Conservation (phyloP, 1,140 invertebrate genomes). For the Arctopsyche grandis region DNA sequence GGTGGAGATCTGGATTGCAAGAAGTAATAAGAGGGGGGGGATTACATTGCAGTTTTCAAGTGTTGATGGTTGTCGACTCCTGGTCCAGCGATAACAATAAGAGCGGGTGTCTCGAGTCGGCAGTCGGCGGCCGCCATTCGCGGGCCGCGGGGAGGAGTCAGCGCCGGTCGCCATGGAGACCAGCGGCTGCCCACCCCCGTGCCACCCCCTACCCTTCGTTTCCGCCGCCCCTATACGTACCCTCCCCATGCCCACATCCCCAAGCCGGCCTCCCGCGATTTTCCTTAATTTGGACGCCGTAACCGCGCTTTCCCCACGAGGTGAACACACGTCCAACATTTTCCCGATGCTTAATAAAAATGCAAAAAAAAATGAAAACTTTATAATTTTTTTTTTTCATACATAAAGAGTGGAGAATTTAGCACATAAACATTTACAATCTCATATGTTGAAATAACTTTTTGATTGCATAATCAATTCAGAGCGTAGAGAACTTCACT, state of each 20-base stretch:
- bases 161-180: conserved; percentile 47
- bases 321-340: no score
- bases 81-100: conserved; percentile 36
- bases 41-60: neutral
- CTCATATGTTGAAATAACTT: no score
- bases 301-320: neutral
- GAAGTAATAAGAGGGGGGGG: neutral
- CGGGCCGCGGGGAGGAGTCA: conserved; percentile 40
- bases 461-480: no score
- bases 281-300: conserved; percentile 3
- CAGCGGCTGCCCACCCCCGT: conserved; percentile 26
- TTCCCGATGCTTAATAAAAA: no score
- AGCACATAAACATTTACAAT: no score
- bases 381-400: no score
- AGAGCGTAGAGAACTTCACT: no score
- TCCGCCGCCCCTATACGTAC: neutral
- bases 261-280: neutral
- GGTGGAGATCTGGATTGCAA: neutral
- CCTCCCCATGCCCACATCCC: neutral
- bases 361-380: no score
- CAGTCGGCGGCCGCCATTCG: conserved; percentile 37
- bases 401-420: no score
- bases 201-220: neutral
- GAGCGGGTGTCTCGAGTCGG: conserved; percentile 31
- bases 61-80: neutral